Conservation (phyloP, 2,113 vertebrate species). For the Etheostoma spectabile region DNA sequence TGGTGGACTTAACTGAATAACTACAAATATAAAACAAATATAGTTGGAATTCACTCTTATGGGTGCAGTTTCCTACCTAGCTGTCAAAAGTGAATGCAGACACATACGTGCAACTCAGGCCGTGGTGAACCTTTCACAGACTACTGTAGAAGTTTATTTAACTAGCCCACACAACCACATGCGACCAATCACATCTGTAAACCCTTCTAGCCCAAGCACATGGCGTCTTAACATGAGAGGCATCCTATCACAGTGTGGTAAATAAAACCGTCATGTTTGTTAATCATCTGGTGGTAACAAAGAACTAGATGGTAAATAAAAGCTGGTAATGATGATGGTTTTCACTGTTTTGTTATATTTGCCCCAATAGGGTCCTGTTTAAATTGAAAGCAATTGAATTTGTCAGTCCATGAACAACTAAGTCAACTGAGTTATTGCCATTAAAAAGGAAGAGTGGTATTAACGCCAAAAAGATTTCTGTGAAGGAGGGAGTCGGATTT, state of each 20-base stretch:
- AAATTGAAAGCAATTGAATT: slow-evolving; percentile 60
- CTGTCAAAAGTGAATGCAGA: slow-evolving; percentile 14
- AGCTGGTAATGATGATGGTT: slow-evolving; percentile 55
- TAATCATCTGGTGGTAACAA: slow-evolving; percentile 46
- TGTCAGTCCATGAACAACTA: slow-evolving; percentile 61
- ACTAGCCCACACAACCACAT: slow-evolving; percentile 41
- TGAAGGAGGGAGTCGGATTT: not conserved
- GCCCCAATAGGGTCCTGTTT: slow-evolving; percentile 46
- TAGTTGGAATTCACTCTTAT: slow-evolving; percentile 25
- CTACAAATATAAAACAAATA: slow-evolving; percentile 28
- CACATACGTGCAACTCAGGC: slow-evolving; percentile 47
- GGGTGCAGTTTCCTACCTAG: slow-evolving; percentile 46
- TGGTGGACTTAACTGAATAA: not conserved
- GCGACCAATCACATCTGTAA: slow-evolving; percentile 60
- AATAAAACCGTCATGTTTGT: slow-evolving; percentile 62
- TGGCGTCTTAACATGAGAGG: slow-evolving; percentile 45
- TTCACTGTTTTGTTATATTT: slow-evolving; percentile 60
- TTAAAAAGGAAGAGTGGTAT: slow-evolving; percentile 27
- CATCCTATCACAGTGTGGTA: slow-evolving; percentile 51
- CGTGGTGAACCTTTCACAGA: slow-evolving; percentile 51
- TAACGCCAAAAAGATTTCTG: not conserved
- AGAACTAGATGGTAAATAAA: slow-evolving; percentile 55
- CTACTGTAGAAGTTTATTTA: slow-evolving; percentile 58
- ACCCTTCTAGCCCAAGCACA: slow-evolving; percentile 43
- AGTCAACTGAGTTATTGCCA: slow-evolving; percentile 31